Percentiles rank a stretch among this genome's conserved stretches.
Conservation (phyloP, 2,113 vertebrate species). For the Cricetomys ansorgei region DNA sequence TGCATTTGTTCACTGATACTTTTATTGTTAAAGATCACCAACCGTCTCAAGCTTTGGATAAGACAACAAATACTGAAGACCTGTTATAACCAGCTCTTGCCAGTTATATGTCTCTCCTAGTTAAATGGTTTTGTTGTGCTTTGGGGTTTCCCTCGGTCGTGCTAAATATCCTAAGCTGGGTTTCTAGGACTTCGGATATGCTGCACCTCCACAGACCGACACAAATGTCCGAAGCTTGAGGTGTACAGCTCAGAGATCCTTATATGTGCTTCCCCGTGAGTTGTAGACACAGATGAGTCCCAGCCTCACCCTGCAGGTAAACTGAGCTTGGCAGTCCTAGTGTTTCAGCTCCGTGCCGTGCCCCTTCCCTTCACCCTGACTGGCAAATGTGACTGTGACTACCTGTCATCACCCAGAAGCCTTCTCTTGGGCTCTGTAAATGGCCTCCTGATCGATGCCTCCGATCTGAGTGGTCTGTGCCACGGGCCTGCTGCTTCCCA, state of each 20-base stretch:
- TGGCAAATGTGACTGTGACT: background rate
- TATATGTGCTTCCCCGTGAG: background rate
- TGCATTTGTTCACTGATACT: background rate
- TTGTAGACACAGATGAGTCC: too few relatives aligned
- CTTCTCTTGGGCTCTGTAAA: background rate
- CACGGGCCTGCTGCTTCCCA: slow-evolving; percentile 5
- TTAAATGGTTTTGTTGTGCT: background rate
- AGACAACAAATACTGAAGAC: background rate
- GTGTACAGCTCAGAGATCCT: background rate
- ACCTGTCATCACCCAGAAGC: background rate
- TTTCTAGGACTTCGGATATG: background rate
- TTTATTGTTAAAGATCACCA: background rate
- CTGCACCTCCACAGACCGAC: background rate
- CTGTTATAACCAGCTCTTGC: background rate
- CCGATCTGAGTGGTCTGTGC: background rate
- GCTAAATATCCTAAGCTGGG: background rate
- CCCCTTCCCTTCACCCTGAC: background rate
- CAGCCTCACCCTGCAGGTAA: background rate
- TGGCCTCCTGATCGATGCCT: background rate
- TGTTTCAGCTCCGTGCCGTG: background rate
- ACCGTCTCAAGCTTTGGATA: background rate
- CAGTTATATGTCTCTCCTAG: background rate
- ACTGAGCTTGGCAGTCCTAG: background rate
- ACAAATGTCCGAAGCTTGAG: background rate
- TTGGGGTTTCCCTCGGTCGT: background rate